Evolutionary conservation across 2,888 invertebrate species (phyloP).

Genomic region (Phytoseiulus persimilis): DNA sequence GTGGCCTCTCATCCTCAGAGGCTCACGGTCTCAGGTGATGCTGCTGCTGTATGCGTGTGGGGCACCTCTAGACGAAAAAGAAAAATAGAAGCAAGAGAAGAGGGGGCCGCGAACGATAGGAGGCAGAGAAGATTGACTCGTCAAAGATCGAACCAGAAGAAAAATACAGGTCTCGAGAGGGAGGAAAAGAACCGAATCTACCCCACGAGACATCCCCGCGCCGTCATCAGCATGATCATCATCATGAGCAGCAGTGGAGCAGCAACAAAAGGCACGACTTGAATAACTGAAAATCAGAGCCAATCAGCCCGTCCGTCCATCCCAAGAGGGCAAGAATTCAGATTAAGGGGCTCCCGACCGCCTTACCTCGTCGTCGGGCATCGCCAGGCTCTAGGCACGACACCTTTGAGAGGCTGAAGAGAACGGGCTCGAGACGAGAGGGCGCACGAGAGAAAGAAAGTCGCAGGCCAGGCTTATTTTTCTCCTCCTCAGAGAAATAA

Average conservation of each 20-base stretch:
- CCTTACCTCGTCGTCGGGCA: no score
- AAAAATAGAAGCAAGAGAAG: neutral
- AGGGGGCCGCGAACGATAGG: neutral
- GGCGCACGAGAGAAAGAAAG: neutral
- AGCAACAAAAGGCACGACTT: neutral
- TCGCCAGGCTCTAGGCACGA: neutral
- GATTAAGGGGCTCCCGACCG: neutral
- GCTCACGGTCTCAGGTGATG: neutral
- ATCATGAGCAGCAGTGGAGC: neutral
- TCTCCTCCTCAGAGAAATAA: neutral
- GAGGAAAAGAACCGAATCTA: neutral
- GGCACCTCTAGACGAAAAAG: neutral
- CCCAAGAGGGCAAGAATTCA: neutral
- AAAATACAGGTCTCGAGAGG: neutral
- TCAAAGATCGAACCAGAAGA: slow-evolving; percentile 5
- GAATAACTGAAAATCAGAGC: neutral
- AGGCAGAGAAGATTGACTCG: neutral
- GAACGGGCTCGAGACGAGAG: no score
- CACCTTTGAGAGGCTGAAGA: neutral
- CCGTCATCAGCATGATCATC: neutral
- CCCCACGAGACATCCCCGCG: neutral
- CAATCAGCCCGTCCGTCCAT: neutral
- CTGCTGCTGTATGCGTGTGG: neutral
- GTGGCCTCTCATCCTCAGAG: neutral
- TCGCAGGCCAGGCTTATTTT: neutral